Evolutionary conservation across 2,888 invertebrate species (phyloP), one percentile per base, ranked within the genome.

Genomic region (Hoplodrina blanda): DNA sequence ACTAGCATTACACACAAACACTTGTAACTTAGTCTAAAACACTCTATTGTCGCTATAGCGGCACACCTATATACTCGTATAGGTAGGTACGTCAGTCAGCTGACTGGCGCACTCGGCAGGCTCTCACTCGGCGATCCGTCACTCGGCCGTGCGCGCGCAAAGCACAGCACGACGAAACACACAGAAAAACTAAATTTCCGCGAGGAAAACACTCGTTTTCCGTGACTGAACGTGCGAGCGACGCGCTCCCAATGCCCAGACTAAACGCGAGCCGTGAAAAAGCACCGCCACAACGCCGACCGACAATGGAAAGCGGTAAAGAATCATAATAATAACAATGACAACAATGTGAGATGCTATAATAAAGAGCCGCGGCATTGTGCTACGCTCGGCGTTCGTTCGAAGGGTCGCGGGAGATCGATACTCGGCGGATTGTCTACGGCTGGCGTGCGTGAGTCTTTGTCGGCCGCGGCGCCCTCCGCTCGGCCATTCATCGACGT

Each of bases 261-360:
- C 96, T 96, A 96, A 96, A 94, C 93, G 94, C 93, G 94, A 92
- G 90, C 94, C 94, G 95, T 96, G 96, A 96, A 96, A 96, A 96
- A 96, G 96, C 95, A 95, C 95, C 95, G 95, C 94, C 96, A 92
- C 95, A 95, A 94, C 95, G 96, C 93, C 93, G 94, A 91, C 94
- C 95, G 95, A 96, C 96, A 96, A 96, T 96, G 95, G 95, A 96
- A 96, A 96, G 96, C 96, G 95, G 95, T 94, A 95, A 96, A 96
- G 96, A 96, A 95, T 96, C 96, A 96, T 96, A 96, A 96, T 95
- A 96, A 96, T 96, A 96, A 96, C 96, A 96, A 96, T 96, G 95
- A 96, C 96, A 96, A 96, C 96, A 96, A 96, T 96, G 95, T 96
- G 95, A 95, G 96, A 96, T 96, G 95, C 93, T 95, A 96, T 96